Evolutionary conservation across 2,888 invertebrate species (phyloP).

Genomic region (Tribolium freemani): DNA sequence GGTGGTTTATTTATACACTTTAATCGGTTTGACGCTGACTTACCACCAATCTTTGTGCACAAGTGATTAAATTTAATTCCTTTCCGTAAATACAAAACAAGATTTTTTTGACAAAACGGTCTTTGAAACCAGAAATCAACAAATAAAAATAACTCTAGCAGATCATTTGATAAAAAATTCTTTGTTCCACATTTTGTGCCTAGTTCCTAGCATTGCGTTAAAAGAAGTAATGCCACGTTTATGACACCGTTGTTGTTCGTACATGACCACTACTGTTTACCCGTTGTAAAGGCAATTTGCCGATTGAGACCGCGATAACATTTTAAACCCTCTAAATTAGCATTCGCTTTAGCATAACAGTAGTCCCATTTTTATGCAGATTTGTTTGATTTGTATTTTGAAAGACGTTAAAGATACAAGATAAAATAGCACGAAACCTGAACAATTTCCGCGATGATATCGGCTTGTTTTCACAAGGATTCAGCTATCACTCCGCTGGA

Average conservation of each 20-base stretch:
- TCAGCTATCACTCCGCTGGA: not conserved
- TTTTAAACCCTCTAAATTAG: slow-evolving; percentile 1
- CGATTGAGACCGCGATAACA: not conserved
- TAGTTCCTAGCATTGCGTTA: no score
- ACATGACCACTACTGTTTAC: not conserved
- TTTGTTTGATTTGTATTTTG: slow-evolving; percentile 3
- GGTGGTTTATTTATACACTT: not conserved
- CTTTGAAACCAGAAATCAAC: not conserved
- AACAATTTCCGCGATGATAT: slow-evolving; percentile 11
- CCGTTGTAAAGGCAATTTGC: not conserved
- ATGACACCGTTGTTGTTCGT: not conserved
- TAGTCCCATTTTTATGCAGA: not conserved
- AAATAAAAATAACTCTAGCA: not conserved
- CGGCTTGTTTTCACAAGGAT: slow-evolving; percentile 5
- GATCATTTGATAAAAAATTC: no score
- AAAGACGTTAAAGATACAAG: slow-evolving; percentile 17
- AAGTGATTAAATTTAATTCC: not conserved
- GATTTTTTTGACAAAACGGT: not conserved
- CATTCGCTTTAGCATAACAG: not conserved
- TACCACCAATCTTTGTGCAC: not conserved
- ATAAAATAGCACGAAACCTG: slow-evolving; percentile 16
- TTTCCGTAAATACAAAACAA: not conserved
- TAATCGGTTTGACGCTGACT: not conserved
- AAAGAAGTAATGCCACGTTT: not conserved
- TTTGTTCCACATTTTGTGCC: no score